Conservation (phyloP, 2,113 vertebrate genomes). For the Callionymus lyra region DNA sequence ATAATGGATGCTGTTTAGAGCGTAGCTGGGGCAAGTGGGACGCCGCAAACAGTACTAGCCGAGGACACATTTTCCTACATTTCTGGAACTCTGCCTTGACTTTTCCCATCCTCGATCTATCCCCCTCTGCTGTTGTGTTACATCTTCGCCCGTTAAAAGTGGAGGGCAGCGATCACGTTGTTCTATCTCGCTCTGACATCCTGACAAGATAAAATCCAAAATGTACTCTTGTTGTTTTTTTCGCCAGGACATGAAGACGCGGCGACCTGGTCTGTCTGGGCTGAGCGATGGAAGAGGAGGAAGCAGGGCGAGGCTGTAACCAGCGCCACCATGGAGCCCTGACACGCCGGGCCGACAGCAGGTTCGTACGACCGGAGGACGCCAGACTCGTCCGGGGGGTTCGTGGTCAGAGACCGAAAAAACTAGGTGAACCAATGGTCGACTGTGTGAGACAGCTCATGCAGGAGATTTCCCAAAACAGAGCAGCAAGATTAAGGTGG, state of each 20-base stretch:
- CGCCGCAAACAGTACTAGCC: constrained; percentile 43
- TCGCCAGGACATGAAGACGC: constrained; percentile 48
- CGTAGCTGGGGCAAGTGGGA: constrained; percentile 51
- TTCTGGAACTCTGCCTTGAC: neutral
- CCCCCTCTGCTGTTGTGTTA: too few species aligned
- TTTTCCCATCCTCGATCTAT: too few species aligned
- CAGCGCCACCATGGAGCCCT: constrained; percentile 49
- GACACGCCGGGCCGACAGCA: constrained; percentile 36
- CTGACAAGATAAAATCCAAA: neutral
- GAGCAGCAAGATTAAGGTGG: constrained; percentile 29
- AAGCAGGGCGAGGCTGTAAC: constrained; percentile 34
- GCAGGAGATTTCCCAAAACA: constrained; percentile 15
- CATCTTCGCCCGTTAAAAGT: too few species aligned
- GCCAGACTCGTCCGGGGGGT: constrained; percentile 10
- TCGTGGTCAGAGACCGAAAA: constrained; percentile 8
- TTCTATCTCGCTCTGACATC: neutral
- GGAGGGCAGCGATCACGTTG: neutral
- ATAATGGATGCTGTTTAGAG: constrained; percentile 60
- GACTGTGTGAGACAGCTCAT: constrained; percentile 9
- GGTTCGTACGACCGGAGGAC: constrained; percentile 22
- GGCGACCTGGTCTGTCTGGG: constrained; percentile 19
- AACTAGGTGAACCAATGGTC: constrained; percentile 1
- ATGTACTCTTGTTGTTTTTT: constrained; percentile 1
- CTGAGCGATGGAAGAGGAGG: constrained; percentile 31
- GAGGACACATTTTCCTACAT: constrained; percentile 7